Percentiles rank a stretch among this genome's conserved stretches.
Evolutionary conservation across 2,113 vertebrate genomes (phyloP).

Genomic region (Dromiciops gliroides): DNA sequence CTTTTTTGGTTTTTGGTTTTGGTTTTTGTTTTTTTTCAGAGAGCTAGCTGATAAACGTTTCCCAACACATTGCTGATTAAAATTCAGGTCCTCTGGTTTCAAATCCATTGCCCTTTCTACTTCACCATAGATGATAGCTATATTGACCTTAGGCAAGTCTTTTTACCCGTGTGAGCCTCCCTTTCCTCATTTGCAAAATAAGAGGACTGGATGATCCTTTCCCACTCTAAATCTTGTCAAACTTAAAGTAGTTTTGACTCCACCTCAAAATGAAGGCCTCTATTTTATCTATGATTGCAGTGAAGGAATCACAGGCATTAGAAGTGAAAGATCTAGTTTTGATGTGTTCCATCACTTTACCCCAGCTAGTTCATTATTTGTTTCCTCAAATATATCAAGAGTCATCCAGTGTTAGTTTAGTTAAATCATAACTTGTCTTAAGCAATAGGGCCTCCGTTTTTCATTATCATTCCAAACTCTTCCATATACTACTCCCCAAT

Average conservation of each 20-base stretch:
- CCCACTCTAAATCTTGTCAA: not conserved
- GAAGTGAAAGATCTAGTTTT: not conserved
- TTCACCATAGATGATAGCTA: not conserved
- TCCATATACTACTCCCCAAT: constrained; percentile 37
- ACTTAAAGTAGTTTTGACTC: not conserved
- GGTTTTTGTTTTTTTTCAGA: no score
- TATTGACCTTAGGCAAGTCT: not conserved
- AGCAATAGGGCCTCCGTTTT: not conserved
- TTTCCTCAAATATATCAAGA: not conserved
- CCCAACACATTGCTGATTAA: not conserved
- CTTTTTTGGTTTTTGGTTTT: no score
- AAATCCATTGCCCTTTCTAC: not conserved
- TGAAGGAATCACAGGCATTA: not conserved
- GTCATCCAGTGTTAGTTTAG: constrained; percentile 12
- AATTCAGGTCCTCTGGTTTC: not conserved
- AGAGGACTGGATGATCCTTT: not conserved
- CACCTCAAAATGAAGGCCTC: not conserved
- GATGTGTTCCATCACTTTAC: constrained; percentile 7
- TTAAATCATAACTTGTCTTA: constrained; percentile 27
- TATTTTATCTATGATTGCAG: constrained; percentile 1
- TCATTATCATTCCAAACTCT: constrained; percentile 48
- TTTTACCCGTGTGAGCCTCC: not conserved
- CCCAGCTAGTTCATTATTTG: not conserved
- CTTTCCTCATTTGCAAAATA: not conserved
- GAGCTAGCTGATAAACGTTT: not conserved